phyloP scores from a whole-genome alignment of 2,888 invertebrate species.

The Lamellibrachia columna region DNA sequence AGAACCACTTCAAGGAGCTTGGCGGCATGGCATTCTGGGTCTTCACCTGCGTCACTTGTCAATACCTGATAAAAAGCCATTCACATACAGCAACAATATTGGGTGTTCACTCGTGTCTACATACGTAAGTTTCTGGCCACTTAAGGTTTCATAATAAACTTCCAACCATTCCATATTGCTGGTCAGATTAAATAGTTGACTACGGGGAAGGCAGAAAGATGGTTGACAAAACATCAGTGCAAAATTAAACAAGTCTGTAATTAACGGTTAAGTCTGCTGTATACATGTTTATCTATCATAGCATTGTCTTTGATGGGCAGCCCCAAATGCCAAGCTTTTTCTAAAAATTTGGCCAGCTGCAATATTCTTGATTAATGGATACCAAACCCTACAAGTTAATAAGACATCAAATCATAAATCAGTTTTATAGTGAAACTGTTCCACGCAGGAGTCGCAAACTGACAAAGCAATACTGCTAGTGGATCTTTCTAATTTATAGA shows the following conservation, averaged over 20 bases:
- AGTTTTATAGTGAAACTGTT: neutral
- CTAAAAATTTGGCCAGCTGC: no score
- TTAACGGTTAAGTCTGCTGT: neutral
- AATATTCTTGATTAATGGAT: no score
- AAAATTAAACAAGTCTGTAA: neutral
- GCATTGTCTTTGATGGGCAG: neutral
- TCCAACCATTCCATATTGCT: no score
- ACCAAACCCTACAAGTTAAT: no score
- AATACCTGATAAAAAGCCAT: slow-evolving; percentile 68
- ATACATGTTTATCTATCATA: neutral
- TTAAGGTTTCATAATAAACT: neutral
- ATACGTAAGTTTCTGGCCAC: neutral
- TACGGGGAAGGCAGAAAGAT: neutral
- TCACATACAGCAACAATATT: neutral
- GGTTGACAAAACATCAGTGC: neutral
- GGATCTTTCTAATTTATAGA: neutral
- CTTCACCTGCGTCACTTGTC: slow-evolving; percentile 82
- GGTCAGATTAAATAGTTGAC: neutral
- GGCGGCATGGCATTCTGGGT: slow-evolving; percentile 94
- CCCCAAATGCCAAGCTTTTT: neutral
- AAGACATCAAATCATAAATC: no score
- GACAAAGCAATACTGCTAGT: neutral
- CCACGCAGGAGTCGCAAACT: neutral
- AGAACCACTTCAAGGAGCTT: slow-evolving; percentile 96
- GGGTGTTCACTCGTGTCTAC: neutral